Percentiles rank a stretch among this genome's conserved stretches.
Evolutionary conservation across 1,140 invertebrate species (phyloP).

Genomic region (Diorhabda elongata): DNA sequence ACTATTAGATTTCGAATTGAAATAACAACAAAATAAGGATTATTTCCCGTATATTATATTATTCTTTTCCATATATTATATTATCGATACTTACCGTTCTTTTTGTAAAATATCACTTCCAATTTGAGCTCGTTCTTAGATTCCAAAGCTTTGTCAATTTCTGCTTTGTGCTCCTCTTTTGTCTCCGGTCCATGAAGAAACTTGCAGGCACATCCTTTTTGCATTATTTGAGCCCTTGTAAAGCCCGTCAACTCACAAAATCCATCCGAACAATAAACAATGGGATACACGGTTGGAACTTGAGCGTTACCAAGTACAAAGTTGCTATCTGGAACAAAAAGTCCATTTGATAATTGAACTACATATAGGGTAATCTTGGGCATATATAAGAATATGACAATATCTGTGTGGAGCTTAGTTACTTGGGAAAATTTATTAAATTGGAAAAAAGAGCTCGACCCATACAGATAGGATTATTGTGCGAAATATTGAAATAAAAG

Average conservation of each 20-base stretch:
- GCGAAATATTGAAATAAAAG: no score
- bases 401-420: no score
- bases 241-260: slow-evolving; percentile 96
- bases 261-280: slow-evolving; percentile 97
- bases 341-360: neutral
- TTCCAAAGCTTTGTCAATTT: slow-evolving; percentile 86
- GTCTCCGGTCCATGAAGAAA: slow-evolving; percentile 92
- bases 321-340: slow-evolving; percentile 82
- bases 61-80: no score
- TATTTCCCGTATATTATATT: no score
- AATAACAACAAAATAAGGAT: no score
- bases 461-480: no score
- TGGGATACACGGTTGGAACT: slow-evolving; percentile 81
- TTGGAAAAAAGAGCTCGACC: no score
- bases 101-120: slow-evolving; percentile 92
- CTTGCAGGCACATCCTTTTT: slow-evolving; percentile 93
- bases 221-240: slow-evolving; percentile 92
- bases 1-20: no score
- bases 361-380: no score
- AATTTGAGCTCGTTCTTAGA: slow-evolving; percentile 88
- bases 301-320: slow-evolving; percentile 97
- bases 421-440: no score
- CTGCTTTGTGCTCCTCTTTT: slow-evolving; percentile 77
- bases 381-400: no score
- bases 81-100: slow-evolving; percentile 68